phyloP scores from a whole-genome alignment of 2,888 invertebrate genomes.

The Chrysotoxum bicinctum region DNA sequence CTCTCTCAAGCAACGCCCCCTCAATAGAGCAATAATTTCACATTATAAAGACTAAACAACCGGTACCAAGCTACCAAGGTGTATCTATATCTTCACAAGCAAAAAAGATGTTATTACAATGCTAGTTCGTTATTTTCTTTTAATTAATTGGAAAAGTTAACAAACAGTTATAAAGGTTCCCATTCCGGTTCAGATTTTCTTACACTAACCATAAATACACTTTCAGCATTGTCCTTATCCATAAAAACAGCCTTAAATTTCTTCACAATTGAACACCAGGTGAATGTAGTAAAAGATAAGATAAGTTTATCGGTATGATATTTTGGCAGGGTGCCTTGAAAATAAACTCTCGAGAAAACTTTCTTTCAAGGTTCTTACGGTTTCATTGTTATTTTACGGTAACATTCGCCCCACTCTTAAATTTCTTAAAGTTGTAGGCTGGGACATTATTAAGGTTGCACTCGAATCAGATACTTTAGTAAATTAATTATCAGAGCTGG shows the following conservation, averaged over 20 bases:
- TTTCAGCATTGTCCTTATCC: conserved; percentile 11
- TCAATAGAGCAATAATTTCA: conserved; percentile 50
- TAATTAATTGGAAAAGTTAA: conserved; percentile 66
- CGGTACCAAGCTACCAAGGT: background rate
- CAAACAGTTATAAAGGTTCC: conserved; percentile 35
- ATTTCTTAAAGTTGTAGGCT: background rate
- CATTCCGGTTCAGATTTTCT: background rate
- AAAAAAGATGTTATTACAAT: conserved; percentile 5
- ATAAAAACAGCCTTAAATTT: conserved; percentile 2
- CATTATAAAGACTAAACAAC: conserved; percentile 49
- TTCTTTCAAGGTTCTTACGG: conserved; percentile 29
- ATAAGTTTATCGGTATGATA: conserved; percentile 23
- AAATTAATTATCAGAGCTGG: background rate
- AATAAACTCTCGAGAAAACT: background rate
- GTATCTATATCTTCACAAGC: background rate
- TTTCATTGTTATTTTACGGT: conserved; percentile 8
- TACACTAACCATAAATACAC: background rate
- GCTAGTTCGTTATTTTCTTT: conserved; percentile 9
- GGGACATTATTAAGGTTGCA: background rate
- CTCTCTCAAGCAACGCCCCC: background rate
- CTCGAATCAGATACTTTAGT: background rate
- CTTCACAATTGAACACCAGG: conserved; percentile 11
- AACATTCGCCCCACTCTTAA: background rate
- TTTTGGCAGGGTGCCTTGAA: conserved; percentile 1
- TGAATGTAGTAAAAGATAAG: conserved; percentile 4